Percentiles rank a stretch among this genome's conserved stretches.
phyloP scores from a whole-genome alignment of 2,888 invertebrate genomes.

The Steinernema scapterisci region DNA sequence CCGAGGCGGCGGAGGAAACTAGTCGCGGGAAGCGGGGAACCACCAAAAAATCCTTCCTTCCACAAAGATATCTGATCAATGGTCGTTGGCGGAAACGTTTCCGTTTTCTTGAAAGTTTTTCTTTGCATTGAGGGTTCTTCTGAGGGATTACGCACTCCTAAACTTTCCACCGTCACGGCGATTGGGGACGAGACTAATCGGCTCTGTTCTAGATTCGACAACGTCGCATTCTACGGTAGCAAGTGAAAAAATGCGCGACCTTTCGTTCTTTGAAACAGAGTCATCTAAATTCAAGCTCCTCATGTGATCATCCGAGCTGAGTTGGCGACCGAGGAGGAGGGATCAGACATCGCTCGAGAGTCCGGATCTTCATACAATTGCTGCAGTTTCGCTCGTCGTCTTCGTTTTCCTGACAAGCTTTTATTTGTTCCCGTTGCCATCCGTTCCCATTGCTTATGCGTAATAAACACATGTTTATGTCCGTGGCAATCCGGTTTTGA shows the following conservation, averaged over 20 bases:
- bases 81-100: neutral
- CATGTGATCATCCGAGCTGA: no score
- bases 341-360: neutral
- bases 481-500: no score
- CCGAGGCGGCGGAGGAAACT: neutral
- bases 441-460: neutral
- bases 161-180: neutral
- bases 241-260: constrained; percentile 27
- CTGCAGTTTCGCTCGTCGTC: no score
- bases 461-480: no score
- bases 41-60: neutral
- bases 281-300: constrained; percentile 15
- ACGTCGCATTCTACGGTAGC: constrained; percentile 11
- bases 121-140: neutral
- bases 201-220: constrained; percentile 25
- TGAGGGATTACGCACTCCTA: constrained; percentile 1
- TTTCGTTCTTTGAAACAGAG: constrained; percentile 21
- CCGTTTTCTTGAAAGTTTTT: neutral
- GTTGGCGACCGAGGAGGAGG: neutral
- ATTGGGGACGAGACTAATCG: constrained; percentile 8
- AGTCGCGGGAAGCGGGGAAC: neutral
- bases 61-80: neutral
- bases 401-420: no score
- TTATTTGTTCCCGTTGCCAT: neutral
- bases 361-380: no score